Evolutionary conservation across 1,140 invertebrate species (phyloP).

Genomic region (Diplogasteroides magnus): DNA sequence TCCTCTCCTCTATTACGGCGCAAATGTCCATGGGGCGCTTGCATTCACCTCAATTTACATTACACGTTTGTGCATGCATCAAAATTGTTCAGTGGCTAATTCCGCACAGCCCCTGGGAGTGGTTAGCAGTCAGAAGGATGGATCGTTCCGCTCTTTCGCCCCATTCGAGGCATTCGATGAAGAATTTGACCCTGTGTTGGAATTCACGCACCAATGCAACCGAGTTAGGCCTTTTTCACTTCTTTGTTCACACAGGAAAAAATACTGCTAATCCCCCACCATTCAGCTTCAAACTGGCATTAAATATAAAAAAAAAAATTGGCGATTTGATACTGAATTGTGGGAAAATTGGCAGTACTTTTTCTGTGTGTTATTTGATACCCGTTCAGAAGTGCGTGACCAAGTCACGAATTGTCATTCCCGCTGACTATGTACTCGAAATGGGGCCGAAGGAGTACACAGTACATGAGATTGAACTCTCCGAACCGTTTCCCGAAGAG

Average conservation of each 20-base stretch:
- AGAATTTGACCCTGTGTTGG: not conserved
- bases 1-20: too few species aligned
- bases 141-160: not conserved
- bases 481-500: too few species aligned
- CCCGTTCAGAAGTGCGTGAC: not conserved
- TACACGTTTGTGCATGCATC: not conserved
- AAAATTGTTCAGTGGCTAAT: not conserved
- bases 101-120: not conserved
- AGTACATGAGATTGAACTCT: too few species aligned
- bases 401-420: not conserved
- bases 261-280: not conserved
- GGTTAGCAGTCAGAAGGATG: not conserved
- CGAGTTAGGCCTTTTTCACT: too few species aligned
- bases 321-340: not conserved
- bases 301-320: not conserved
- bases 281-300: not conserved
- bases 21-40: too few species aligned
- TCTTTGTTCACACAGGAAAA: too few species aligned
- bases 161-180: not conserved
- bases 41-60: not conserved
- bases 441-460: not conserved
- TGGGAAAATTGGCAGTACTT: too few species aligned
- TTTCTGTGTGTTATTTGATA: too few species aligned
- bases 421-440: not conserved
- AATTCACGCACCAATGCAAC: not conserved